Conservation (phyloP, 2,888 invertebrate genomes). For the Xylota segnis region DNA sequence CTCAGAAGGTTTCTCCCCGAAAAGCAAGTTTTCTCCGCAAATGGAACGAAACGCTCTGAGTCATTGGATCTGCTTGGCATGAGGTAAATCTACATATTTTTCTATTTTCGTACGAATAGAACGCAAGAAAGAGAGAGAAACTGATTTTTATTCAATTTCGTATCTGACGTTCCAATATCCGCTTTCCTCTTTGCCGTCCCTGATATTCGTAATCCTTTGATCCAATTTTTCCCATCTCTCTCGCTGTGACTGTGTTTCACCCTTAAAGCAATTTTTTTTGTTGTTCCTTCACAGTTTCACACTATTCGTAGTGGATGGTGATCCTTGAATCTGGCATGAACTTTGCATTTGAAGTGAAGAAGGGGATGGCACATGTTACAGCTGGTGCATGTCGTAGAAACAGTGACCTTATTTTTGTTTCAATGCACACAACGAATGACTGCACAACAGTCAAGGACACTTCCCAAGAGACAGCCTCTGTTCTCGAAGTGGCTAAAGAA, state of each 20-base stretch:
- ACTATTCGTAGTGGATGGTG: conserved; percentile 14
- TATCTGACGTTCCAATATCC: conserved; percentile 1
- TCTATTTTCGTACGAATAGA: background rate
- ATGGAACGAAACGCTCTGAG: conserved; percentile 48
- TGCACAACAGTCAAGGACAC: conserved; percentile 54
- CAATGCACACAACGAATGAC: conserved; percentile 13
- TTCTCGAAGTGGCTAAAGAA: background rate
- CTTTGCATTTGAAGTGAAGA: conserved; percentile 25
- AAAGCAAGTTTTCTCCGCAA: conserved; percentile 31
- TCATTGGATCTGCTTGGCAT: conserved; percentile 46
- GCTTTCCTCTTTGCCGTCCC: background rate
- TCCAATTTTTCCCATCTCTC: background rate
- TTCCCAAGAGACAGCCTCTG: conserved; percentile 11
- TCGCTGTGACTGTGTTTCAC: background rate
- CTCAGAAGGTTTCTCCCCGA: conserved; percentile 12
- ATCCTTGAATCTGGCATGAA: conserved; percentile 61
- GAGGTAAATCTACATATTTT: conserved; percentile 38
- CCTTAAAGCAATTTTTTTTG: background rate
- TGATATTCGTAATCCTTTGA: background rate
- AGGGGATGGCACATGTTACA: background rate
- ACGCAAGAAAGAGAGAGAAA: conserved; percentile 5
- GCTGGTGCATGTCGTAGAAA: conserved; percentile 16
- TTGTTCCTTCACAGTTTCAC: background rate
- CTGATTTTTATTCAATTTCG: background rate
- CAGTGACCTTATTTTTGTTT: conserved; percentile 59